A percentile compares a stretch with the other conserved stretches of the same genome.
phyloP scores from a whole-genome alignment of 2,888 invertebrate genomes.

The Caradrina clavipalpis region DNA sequence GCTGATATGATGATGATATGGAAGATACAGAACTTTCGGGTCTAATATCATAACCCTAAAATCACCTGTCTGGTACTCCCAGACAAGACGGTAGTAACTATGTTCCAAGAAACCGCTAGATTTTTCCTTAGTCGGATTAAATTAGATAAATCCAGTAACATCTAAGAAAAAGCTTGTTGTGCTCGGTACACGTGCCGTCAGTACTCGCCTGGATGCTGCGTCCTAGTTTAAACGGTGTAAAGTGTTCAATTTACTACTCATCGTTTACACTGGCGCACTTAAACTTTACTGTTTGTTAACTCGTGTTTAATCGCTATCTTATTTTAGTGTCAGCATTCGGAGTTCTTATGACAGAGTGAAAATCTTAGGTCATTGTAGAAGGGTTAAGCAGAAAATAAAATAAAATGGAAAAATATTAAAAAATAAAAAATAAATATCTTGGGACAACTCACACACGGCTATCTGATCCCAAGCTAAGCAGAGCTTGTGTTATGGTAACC shows the following conservation, averaged over 20 bases:
- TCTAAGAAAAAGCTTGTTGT: background rate
- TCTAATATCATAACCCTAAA: too few relatives aligned
- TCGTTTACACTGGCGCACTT: slow-evolving; percentile 47
- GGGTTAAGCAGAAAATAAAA: too few relatives aligned
- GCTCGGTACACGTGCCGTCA: slow-evolving; percentile 1
- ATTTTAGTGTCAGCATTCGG: slow-evolving; percentile 13
- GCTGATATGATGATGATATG: too few relatives aligned
- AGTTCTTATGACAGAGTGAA: background rate
- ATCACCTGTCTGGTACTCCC: background rate
- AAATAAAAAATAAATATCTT: too few relatives aligned
- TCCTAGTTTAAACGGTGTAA: slow-evolving; percentile 47
- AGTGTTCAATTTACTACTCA: slow-evolving; percentile 55
- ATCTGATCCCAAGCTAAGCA: too few relatives aligned
- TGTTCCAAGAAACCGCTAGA: background rate
- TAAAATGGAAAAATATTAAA: too few relatives aligned
- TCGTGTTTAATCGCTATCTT: slow-evolving; percentile 33
- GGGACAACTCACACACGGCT: too few relatives aligned
- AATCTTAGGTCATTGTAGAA: background rate
- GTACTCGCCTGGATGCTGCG: slow-evolving; percentile 7
- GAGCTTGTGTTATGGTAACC: too few relatives aligned
- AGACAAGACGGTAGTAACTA: background rate
- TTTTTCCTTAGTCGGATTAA: too few relatives aligned
- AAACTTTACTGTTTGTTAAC: slow-evolving; percentile 49
- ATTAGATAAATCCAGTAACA: background rate
- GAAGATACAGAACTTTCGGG: too few relatives aligned